Percentiles rank a stretch among this genome's conserved stretches.
Conservation (phyloP, 2,113 vertebrate species). For the Psilopsiagon aurifrons region DNA sequence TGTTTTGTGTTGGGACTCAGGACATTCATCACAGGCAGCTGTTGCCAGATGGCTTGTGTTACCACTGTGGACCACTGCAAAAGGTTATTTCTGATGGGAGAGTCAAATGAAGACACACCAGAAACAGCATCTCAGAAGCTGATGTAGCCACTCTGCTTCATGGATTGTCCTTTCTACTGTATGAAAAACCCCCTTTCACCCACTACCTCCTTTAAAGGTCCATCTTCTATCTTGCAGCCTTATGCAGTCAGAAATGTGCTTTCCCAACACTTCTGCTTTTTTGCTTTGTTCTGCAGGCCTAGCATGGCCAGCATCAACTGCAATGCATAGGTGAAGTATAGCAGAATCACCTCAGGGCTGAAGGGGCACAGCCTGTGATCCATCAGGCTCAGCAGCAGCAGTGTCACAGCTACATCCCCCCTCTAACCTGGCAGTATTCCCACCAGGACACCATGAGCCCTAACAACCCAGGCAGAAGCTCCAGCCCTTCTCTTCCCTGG, state of each 20-base stretch:
- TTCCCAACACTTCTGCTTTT: not conserved
- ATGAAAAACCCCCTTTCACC: not conserved
- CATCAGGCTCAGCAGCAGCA: not conserved
- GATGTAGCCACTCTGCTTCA: not conserved
- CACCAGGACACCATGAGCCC: not conserved
- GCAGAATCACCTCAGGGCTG: rapidly evolving
- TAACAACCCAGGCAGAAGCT: not conserved
- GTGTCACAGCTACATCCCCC: not conserved
- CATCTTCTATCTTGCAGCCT: not conserved
- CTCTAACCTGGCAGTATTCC: not conserved
- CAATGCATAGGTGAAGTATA: rapidly evolving
- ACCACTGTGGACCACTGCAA: not conserved
- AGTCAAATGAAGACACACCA: not conserved
- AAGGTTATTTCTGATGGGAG: not conserved
- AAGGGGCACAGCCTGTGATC: not conserved
- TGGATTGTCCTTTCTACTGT: not conserved
- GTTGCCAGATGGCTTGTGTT: not conserved
- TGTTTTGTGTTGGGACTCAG: not conserved
- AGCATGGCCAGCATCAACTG: rapidly evolving
- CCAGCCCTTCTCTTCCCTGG: not conserved
- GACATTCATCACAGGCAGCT: not conserved
- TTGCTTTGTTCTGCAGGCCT: not conserved
- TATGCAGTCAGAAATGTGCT: not conserved
- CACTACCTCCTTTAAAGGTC: not conserved
- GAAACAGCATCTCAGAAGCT: not conserved